Evolutionary conservation across 2,888 invertebrate species (phyloP).

Genomic region (Malachius bipustulatus): DNA sequence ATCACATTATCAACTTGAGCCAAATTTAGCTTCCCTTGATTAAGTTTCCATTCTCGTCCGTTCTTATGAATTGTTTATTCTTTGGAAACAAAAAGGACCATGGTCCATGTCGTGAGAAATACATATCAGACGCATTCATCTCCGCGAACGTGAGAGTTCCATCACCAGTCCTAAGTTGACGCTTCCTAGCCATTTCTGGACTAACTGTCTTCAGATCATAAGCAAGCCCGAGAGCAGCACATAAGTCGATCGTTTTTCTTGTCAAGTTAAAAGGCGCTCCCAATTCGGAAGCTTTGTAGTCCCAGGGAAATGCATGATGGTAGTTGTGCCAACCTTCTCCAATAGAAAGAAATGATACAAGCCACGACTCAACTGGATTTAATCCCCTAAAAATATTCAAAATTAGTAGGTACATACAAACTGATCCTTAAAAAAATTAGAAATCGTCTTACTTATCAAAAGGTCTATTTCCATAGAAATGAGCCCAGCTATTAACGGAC

Average conservation of each 20-base stretch:
- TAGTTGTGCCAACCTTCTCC: conserved; percentile 93
- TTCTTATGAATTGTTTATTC: too few species aligned
- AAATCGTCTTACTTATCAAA: conserved; percentile 55
- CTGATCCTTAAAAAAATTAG: too few species aligned
- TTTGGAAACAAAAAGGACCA: too few species aligned
- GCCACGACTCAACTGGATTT: conserved; percentile 65
- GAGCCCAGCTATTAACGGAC: conserved; percentile 73
- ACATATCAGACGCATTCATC: too few species aligned
- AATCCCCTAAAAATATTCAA: conserved; percentile 56
- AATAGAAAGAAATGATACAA: conserved; percentile 60
- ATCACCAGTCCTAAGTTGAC: conserved; percentile 44
- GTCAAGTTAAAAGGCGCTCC: conserved; percentile 60
- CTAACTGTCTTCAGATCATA: conserved; percentile 63
- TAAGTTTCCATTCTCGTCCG: too few species aligned
- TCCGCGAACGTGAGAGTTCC: too few species aligned
- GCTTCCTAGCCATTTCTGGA: conserved; percentile 39
- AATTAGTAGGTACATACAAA: too few species aligned
- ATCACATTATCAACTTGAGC: too few species aligned
- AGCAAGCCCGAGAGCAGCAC: conserved; percentile 59
- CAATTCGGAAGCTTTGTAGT: conserved; percentile 81
- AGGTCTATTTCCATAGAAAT: conserved; percentile 65
- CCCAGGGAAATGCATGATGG: conserved; percentile 90
- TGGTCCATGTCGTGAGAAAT: too few species aligned
- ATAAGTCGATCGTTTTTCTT: conserved; percentile 55
- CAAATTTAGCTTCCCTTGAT: too few species aligned